Evolutionary conservation across 2,888 invertebrate species (phyloP), one percentile per base, ranked within the genome.

Genomic region (Tetrapedia diversipes): DNA sequence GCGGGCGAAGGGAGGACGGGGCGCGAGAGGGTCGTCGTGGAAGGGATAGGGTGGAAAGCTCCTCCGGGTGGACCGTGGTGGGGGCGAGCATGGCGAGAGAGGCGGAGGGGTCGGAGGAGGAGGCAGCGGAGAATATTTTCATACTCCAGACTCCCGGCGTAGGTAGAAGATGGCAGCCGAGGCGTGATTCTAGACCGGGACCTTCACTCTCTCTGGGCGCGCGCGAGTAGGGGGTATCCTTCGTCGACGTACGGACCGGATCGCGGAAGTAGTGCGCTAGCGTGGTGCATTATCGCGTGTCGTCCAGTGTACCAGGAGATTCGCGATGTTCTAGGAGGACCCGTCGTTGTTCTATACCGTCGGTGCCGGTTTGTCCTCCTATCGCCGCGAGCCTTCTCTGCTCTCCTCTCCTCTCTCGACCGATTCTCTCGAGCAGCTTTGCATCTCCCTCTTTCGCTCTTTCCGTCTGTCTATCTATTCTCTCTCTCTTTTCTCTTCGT

Each of bases 141-240:
- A 90, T 90, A 90, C 87, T 88, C 89, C 85, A 88, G 89, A 90
- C 89, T 90, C 89, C 88, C 88, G 86, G 86, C 88, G 88, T 86
- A 86, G 89, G 90, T 90, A 91, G 91, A 91, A 91, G 90, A 91
- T 90, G 91, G 90, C 90, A 91, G 89, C 88, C 89, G 87, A 89
- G 87, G 89, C 88, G 90, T 90, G 89, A 91, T 89, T 88, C 83
- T 84, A 82, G 85, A 78, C 82, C 82, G 84, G 86, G 84, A 82
- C 75, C 79, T 82, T 79, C 83, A 80, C 84, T 80, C 85, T 82
- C 79, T 85, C 81, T 80, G 80, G 78, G 81, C 79, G 78, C 83
- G 84, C 77, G 79, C 79, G 74, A 82, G 72, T 78, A 80, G 82
- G 80, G 79, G 79, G 72, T 73, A 73, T 77, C 73, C 77, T 72